phyloP scores from a whole-genome alignment of 2,113 vertebrate species.

The Butorides virescens region DNA sequence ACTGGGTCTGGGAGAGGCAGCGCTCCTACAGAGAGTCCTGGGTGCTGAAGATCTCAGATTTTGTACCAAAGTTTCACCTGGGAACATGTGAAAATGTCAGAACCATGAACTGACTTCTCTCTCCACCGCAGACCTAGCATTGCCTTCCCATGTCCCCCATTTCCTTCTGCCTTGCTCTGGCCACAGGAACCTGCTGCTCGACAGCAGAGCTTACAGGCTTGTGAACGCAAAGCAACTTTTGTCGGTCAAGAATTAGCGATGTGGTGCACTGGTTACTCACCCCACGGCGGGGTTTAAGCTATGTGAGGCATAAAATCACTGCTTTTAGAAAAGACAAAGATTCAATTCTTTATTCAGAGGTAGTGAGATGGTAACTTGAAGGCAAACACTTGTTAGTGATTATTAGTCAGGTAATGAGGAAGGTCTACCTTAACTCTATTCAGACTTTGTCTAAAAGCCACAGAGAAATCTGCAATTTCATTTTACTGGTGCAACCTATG shows the following conservation, averaged over 20 bases:
- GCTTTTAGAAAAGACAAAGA: background rate
- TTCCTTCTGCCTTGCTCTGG: background rate
- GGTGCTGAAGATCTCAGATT: background rate
- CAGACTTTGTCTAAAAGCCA: background rate
- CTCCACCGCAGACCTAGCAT: background rate
- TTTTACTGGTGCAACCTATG: background rate
- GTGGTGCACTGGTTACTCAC: background rate
- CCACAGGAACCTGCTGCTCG: background rate
- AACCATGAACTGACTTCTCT: background rate
- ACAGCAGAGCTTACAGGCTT: background rate
- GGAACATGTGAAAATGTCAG: background rate
- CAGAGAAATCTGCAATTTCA: background rate
- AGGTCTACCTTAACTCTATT: background rate
- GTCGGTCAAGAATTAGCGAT: background rate
- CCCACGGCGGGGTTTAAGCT: background rate
- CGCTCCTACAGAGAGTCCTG: background rate
- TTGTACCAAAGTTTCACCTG: background rate
- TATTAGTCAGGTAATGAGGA: background rate
- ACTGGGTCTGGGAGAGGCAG: background rate
- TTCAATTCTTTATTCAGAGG: background rate
- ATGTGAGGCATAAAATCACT: background rate
- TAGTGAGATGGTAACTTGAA: background rate
- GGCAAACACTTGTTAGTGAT: background rate
- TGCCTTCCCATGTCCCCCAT: background rate
- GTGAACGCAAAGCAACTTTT: fast-evolving